Conservation (phyloP, 2,113 vertebrate genomes). For the Sardina pilchardus region DNA sequence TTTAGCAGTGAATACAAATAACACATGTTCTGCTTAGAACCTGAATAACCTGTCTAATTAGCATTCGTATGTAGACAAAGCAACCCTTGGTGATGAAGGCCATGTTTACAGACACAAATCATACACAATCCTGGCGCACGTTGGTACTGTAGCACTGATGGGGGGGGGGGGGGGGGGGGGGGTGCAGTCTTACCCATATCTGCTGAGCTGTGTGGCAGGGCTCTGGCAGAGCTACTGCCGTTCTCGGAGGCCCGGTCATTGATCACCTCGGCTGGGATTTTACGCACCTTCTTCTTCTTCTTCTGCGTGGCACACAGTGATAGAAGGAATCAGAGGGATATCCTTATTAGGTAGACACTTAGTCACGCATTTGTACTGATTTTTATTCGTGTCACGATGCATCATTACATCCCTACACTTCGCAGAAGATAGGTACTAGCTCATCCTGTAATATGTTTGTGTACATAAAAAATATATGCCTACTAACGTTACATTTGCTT, state of each 20-base stretch:
- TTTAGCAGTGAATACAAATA: not conserved
- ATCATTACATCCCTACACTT: too few species aligned
- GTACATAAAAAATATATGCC: too few species aligned
- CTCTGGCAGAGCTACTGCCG: slow-evolving; percentile 12
- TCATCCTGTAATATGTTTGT: too few species aligned
- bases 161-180: too few species aligned
- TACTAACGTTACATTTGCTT: too few species aligned
- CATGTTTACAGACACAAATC: not conserved
- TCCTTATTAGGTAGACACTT: too few species aligned
- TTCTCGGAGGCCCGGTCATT: slow-evolving; percentile 50
- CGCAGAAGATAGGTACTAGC: too few species aligned
- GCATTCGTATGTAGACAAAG: not conserved
- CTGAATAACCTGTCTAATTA: not conserved
- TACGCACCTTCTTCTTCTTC: slow-evolving; percentile 72
- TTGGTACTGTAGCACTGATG: not conserved
- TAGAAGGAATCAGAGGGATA: not conserved
- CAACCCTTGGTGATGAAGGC: not conserved
- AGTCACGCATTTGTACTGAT: too few species aligned
- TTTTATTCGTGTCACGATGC: too few species aligned
- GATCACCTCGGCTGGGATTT: slow-evolving; percentile 62
- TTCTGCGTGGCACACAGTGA: slow-evolving; percentile 59
- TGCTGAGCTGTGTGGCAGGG: slow-evolving; percentile 44
- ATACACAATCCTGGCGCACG: too few species aligned
- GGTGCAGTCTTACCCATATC: slow-evolving; percentile 53
- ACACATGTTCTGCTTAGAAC: not conserved